Base-by-base conservation (phyloP, 1,140 invertebrate species). In the Drosophila suzukii region DNA sequence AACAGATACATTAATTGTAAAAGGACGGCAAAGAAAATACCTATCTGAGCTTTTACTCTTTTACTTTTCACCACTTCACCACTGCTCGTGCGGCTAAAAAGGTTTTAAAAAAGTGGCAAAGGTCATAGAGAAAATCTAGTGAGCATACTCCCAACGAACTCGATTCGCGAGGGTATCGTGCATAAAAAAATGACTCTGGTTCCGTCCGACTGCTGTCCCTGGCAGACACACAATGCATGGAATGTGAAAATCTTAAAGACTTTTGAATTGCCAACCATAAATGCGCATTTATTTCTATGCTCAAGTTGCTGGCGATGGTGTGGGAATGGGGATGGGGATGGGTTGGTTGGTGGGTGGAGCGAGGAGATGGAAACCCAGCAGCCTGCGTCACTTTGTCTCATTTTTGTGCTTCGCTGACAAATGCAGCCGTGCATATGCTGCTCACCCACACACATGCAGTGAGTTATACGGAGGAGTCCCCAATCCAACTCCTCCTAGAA, bases 211-310 rank as follows among this genome's bases (percentile, higher is more conserved):
- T 75, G 50, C 70, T 62, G 81, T 85, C 78, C 55, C 59, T 61
- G 81, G 67, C 81, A 85, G 81, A 86, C 47, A 46, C 80, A 88
- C 84, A 89, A 84, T 84, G 84, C 85, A 84, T 84, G 85, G 85
- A 90, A 89, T 89, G 84, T 78, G 84, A 81, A 88, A 88, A 89
- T 89, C 84, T 89, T 89, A 89, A 89, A 89, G 84, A 89, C 84
- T 89, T 89, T 89, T 89, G 84, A 89, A 89, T 89, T 89, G 84
- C 83, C 85, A 61, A 66, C 85, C 84, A 89, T 89, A 89, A 89
- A 89, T 89, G 84, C 84, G 84, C 84, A 89, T 89, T 89, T 89
- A 89, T 89, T 89, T 89, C 83, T 88, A 86, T 86, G 79, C 83
- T 86, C 84, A 78, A 89, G 84, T 84, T 83, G 71, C 78, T 62